These are phyloP conservation scores for Setophaga petechia DNA, from an alignment of 2,113 vertebrate genomes.

Conservation along the genomic window DNA sequence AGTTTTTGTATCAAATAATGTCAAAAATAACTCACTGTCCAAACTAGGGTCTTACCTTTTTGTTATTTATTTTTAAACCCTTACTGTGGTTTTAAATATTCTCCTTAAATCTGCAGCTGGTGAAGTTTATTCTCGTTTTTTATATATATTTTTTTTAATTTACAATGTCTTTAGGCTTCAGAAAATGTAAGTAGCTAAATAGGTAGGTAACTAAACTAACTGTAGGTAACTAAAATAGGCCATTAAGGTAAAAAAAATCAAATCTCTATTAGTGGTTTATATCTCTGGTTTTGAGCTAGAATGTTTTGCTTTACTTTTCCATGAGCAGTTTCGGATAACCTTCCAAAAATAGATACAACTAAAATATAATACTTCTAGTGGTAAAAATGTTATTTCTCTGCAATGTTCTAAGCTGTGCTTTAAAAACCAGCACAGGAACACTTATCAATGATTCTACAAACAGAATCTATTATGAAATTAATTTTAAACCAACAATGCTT, in stretches of 20 bases:
- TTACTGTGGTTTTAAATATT: not conserved
- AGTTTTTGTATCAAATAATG: not conserved
- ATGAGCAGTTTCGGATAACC: not conserved
- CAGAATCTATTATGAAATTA: not conserved
- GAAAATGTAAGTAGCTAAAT: not conserved
- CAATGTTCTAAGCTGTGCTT: not conserved
- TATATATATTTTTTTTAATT: not conserved
- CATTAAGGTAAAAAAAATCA: not conserved
- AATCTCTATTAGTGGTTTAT: not conserved
- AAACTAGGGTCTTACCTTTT: constrained; percentile 2
- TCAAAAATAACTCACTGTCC: constrained; percentile 5
- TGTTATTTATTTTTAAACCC: constrained; percentile 10
- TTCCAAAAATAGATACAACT: not conserved
- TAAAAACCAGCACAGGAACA: not conserved
- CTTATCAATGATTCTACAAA: not conserved
- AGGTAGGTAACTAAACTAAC: too few species aligned
- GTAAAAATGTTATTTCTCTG: not conserved
- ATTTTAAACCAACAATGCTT: not conserved
- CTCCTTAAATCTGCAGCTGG: not conserved
- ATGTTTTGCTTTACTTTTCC: constrained; percentile 10
- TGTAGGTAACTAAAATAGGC: not conserved
- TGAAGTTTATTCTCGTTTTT: not conserved
- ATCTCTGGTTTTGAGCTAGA: not conserved
- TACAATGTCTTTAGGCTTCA: not conserved
- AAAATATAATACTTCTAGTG: not conserved